Evolutionary conservation across 2,888 invertebrate genomes (phyloP).

Genomic region (Pomacea canaliculata): DNA sequence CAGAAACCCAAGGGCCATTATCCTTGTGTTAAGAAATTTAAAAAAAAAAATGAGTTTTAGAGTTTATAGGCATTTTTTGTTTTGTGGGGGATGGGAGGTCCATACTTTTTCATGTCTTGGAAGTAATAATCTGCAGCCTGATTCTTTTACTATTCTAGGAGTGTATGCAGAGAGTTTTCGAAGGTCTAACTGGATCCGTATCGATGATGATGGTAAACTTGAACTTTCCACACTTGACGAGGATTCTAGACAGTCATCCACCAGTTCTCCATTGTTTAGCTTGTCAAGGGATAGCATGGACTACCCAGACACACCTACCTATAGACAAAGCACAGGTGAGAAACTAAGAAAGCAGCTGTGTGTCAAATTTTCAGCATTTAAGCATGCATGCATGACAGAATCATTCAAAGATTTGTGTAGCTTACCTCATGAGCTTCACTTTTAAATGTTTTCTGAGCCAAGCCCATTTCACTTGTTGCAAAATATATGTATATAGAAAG

Average conservation of each 20-base stretch:
- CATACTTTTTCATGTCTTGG: no score
- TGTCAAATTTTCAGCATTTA: background rate
- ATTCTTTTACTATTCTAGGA: conserved; percentile 68
- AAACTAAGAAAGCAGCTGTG: background rate
- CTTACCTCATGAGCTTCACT: no score
- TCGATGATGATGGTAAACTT: conserved; percentile 76
- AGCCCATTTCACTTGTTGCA: no score
- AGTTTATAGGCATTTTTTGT: no score
- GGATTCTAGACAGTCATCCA: background rate
- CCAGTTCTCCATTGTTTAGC: background rate
- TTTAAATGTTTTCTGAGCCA: no score
- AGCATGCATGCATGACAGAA: background rate
- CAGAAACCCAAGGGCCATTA: no score
- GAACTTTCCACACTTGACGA: conserved; percentile 12
- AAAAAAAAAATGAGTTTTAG: no score
- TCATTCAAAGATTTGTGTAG: no score
- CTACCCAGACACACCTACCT: background rate
- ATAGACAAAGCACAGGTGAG: conserved; percentile 3
- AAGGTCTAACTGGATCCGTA: conserved; percentile 81
- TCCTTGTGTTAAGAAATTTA: no score
- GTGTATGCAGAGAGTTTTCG: conserved; percentile 83
- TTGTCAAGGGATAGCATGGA: conserved; percentile 5
- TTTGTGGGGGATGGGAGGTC: no score
- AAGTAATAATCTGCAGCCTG: no score
- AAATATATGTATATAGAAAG: no score